phyloP scores from a whole-genome alignment of 2,888 invertebrate species.

The Ganaspis brasiliensis region DNA sequence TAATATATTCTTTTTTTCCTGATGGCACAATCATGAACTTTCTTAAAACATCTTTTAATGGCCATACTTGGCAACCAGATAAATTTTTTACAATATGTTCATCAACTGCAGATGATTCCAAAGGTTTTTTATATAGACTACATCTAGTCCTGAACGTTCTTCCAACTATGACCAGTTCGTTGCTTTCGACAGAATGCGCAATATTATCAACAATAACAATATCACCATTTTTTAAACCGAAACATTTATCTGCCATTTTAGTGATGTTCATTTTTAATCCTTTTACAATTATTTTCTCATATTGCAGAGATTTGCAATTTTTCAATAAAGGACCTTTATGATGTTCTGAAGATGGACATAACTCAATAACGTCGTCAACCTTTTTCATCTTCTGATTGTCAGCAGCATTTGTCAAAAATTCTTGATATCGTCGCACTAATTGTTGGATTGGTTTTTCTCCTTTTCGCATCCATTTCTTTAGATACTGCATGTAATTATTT shows the following conservation, averaged over 20 bases:
- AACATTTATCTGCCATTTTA: not conserved
- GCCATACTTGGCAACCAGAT: not conserved
- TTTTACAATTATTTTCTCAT: not conserved
- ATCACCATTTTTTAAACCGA: not conserved
- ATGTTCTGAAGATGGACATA: not conserved
- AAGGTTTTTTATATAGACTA: not conserved
- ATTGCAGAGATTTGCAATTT: not conserved
- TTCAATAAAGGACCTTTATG: not conserved
- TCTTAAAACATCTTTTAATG: not conserved
- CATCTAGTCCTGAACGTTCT: not conserved
- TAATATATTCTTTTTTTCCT: not conserved
- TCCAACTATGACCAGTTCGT: not conserved
- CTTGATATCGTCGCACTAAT: not conserved
- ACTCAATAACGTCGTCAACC: not conserved
- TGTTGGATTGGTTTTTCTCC: slow-evolving; percentile 11
- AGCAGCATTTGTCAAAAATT: not conserved
- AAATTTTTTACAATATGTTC: not conserved
- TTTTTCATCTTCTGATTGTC: not conserved
- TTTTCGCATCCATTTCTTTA: not conserved
- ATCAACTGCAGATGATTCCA: not conserved
- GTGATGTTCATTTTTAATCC: not conserved
- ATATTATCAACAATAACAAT: not conserved
- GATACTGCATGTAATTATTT: not conserved
- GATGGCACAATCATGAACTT: not conserved
- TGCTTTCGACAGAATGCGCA: not conserved